Evolutionary conservation across 2,888 invertebrate genomes (phyloP).

Genomic region (Chloromyia formosa): DNA sequence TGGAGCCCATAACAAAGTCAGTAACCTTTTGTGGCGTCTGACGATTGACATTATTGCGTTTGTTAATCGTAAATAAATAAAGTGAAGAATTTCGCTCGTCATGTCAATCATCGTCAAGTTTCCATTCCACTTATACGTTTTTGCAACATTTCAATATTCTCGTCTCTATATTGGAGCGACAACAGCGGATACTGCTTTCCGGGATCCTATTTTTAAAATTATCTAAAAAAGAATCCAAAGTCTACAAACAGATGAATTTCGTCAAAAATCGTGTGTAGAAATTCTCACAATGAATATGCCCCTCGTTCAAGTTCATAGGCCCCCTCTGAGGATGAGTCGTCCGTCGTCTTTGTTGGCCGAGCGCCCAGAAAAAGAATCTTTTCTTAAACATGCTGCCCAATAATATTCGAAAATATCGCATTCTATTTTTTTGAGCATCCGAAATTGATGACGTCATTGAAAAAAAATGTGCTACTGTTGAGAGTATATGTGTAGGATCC

Average conservation of each 20-base stretch:
- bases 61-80: too few species aligned
- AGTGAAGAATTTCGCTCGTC: too few species aligned
- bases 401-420: too few species aligned
- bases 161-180: not conserved
- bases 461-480: constrained; percentile 6
- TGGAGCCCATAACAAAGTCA: too few species aligned
- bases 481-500: too few species aligned
- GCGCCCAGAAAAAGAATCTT: not conserved
- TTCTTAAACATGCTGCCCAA: not conserved
- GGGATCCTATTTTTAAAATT: constrained; percentile 20
- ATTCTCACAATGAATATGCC: not conserved
- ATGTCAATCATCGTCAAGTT: too few species aligned
- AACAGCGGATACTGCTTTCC: constrained; percentile 23
- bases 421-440: not conserved
- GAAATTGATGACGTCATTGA: constrained; percentile 21
- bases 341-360: constrained; percentile 13
- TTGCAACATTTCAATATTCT: too few species aligned
- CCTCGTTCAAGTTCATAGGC: constrained; percentile 38
- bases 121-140: too few species aligned
- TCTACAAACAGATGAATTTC: not conserved
- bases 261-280: not conserved
- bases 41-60: too few species aligned
- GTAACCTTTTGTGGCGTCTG: too few species aligned
- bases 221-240: not conserved
- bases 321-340: not conserved